Evolutionary conservation across 2,888 invertebrate species (phyloP).

Genomic region (Tenthredo mesomela): DNA sequence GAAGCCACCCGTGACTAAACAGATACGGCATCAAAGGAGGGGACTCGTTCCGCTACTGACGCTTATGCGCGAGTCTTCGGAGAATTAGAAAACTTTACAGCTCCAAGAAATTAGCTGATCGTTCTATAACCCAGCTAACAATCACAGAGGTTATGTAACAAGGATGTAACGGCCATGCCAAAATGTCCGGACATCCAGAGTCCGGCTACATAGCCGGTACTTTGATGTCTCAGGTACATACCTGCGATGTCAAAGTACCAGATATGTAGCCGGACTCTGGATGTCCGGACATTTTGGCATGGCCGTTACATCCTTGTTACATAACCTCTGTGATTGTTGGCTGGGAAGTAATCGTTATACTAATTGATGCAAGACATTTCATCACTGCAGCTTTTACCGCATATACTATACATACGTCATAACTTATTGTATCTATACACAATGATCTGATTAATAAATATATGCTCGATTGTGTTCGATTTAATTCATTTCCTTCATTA

Average conservation of each 20-base stretch:
- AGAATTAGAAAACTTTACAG: slow-evolving; percentile 24
- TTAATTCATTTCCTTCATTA: background rate
- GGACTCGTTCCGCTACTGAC: background rate
- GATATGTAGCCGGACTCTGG: too few relatives aligned
- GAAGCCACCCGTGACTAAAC: slow-evolving; percentile 14
- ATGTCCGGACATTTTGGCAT: too few relatives aligned
- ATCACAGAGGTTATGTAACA: too few relatives aligned
- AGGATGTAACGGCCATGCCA: too few relatives aligned
- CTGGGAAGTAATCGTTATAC: slow-evolving; percentile 9
- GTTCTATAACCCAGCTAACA: too few relatives aligned
- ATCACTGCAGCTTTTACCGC: background rate
- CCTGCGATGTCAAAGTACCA: too few relatives aligned
- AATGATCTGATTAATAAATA: background rate
- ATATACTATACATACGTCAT: too few relatives aligned
- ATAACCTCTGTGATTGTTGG: too few relatives aligned
- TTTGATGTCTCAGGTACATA: too few relatives aligned
- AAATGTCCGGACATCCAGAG: too few relatives aligned
- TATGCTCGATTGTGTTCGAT: background rate
- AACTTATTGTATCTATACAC: background rate
- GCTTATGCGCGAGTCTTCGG: slow-evolving; percentile 1
- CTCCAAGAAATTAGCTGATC: background rate
- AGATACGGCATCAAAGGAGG: slow-evolving; percentile 10
- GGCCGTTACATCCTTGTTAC: too few relatives aligned
- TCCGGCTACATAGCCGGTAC: too few relatives aligned
- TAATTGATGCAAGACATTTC: slow-evolving; percentile 23